These are phyloP conservation scores for Meteorus cinctellus DNA, from an alignment of 2,888 invertebrate species.

Conservation along the genomic window DNA sequence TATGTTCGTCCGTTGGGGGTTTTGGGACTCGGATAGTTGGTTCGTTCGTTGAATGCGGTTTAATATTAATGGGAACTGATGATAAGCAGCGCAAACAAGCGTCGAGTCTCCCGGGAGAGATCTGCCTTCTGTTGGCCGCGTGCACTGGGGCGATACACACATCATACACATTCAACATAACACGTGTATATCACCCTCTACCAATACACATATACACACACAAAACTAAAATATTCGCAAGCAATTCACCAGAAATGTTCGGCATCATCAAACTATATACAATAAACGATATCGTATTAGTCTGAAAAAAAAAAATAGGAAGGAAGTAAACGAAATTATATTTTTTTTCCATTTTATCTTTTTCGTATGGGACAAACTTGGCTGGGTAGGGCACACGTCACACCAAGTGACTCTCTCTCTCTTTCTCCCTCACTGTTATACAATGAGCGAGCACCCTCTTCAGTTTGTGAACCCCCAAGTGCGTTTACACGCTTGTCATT, in stretches of 20 bases:
- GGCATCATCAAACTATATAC: neutral
- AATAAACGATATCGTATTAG: neutral
- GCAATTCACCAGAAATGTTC: conserved; percentile 32
- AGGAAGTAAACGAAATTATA: neutral
- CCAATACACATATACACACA: conserved; percentile 19
- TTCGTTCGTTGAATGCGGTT: conserved; percentile 72
- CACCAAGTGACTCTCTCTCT: neutral
- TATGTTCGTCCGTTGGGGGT: conserved; percentile 36
- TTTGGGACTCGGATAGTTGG: conserved; percentile 37
- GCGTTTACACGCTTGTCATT: conserved; percentile 45
- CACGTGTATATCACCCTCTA: conserved; percentile 27
- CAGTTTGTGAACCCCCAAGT: conserved; percentile 30
- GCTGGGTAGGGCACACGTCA: conserved; percentile 24
- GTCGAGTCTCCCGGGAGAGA: conserved; percentile 73
- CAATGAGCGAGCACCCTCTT: conserved; percentile 25
- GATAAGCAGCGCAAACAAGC: conserved; percentile 74
- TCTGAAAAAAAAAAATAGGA: neutral
- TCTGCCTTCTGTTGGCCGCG: conserved; percentile 72
- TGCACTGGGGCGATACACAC: conserved; percentile 66
- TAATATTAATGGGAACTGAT: conserved; percentile 74
- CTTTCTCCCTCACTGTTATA: neutral
- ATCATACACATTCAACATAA: conserved; percentile 44
- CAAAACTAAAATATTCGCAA: conserved; percentile 20
- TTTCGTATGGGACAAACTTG: conserved; percentile 5
- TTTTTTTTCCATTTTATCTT: neutral